Evolutionary conservation across 2,888 invertebrate species (phyloP), one percentile per base, ranked within the genome.

Genomic region (Patella ulyssiponensis): DNA sequence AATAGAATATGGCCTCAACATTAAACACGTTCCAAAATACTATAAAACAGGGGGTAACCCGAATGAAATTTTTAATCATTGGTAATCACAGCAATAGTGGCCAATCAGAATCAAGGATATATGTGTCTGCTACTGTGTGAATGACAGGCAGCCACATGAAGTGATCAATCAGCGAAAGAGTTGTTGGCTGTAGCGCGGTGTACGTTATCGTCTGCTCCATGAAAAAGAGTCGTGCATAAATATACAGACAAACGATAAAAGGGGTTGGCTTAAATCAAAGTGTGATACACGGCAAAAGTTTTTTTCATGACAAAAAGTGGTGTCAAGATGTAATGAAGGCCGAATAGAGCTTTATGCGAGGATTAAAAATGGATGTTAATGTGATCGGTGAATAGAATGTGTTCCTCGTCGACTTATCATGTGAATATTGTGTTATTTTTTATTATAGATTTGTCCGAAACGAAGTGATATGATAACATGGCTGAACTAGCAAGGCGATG

Each of bases 401-500:
- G 44, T 44, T 44, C 44, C 44, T 44, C 44, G 9, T 44, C 9
- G 44, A 44, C 44, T 44, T 44, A 44, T 44, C 9, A 44, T 44
- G 44, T 44, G 44, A 44, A 44, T 44, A 44, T 44, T 44, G 44
- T 44, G 44, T 51, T 64, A 44, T 51, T 51, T 74, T 54, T 74
- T 64, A 44, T 74, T 64, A 51, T 74, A 64, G 20, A 69, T 23
- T 74, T 58, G 74, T 64, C 27, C 51, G 52, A 51, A 74, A 52
- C 27, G 17, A 20, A 76, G 27, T 56, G 76, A 69, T 72, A 70
- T 77, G 69, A 71, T 64, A 74, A 58, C 17, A 77, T 77, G 77
- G 77, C 74, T 51, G 54, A 56, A 71, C 52, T 33, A 33, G 51
- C 23, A 44, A 52, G 74, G 74, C 64, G 64, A 64, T 74, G 77